Percentiles rank a stretch among this genome's conserved stretches.
phyloP scores from a whole-genome alignment of 35 echinoderm and acorn worm species.

The Patiria miniata region DNA sequence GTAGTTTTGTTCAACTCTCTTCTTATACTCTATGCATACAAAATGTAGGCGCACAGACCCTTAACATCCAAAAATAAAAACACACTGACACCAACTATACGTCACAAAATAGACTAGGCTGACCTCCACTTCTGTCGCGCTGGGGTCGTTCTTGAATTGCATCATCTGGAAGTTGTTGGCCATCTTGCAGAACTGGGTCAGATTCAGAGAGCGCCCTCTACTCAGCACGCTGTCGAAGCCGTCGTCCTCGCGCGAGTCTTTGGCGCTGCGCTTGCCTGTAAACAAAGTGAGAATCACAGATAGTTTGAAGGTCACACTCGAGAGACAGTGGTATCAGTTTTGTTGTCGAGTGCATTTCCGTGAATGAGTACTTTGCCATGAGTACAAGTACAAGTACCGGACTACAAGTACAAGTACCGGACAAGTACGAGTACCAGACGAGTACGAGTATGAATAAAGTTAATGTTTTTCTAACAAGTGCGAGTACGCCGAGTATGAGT shows the following conservation, averaged over 20 bases:
- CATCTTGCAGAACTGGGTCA: constrained; percentile 69
- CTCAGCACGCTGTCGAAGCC: constrained; percentile 11
- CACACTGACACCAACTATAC: neutral
- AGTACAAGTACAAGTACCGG: too few species aligned
- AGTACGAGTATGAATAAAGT: too few species aligned
- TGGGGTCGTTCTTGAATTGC: constrained; percentile 58
- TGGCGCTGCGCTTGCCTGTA: neutral
- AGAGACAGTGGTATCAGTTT: neutral
- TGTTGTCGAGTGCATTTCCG: too few species aligned
- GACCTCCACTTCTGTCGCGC: constrained; percentile 69
- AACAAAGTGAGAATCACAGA: neutral
- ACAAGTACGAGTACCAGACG: neutral
- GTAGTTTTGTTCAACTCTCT: too few species aligned
- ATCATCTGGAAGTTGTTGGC: constrained; percentile 62
- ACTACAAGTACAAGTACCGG: neutral
- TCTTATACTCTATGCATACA: too few species aligned
- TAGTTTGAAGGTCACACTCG: neutral
- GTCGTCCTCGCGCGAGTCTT: constrained; percentile 21
- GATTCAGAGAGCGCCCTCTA: constrained; percentile 45
- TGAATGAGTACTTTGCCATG: too few species aligned
- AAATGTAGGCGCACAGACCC: too few species aligned
- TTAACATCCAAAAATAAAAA: too few species aligned
- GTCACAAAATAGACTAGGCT: neutral
- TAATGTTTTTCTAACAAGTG: too few species aligned
- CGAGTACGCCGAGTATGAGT: too few species aligned